Conservation (phyloP, 2,888 invertebrate genomes). For the Diploptera punctata region DNA sequence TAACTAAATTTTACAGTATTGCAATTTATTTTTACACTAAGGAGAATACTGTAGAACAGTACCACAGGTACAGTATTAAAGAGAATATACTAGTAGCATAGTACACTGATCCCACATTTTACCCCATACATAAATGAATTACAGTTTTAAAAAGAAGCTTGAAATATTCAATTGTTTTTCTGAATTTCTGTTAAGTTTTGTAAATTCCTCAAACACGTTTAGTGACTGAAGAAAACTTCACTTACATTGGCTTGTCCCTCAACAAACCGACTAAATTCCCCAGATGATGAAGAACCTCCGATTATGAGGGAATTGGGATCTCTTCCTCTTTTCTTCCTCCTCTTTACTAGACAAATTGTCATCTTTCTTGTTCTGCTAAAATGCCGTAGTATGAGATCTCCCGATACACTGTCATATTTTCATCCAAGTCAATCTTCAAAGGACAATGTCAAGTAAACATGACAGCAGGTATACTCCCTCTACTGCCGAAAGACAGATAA, state of each 20-base stretch:
- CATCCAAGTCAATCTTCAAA: not conserved
- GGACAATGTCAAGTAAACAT: too few species aligned
- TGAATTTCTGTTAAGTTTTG: not conserved
- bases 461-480: too few species aligned
- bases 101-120: not conserved
- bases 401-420: not conserved
- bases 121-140: too few species aligned
- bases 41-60: too few species aligned
- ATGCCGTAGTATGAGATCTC: not conserved
- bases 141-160: not conserved
- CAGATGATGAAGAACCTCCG: not conserved
- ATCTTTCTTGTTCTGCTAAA: conserved; percentile 20
- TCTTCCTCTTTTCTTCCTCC: not conserved
- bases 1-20: too few species aligned
- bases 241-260: conserved; percentile 2
- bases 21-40: too few species aligned
- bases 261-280: not conserved
- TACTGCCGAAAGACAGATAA: too few species aligned
- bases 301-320: conserved; percentile 6
- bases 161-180: conserved; percentile 6
- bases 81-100: not conserved
- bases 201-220: conserved; percentile 5
- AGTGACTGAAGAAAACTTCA: conserved; percentile 16
- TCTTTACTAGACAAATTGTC: conserved; percentile 9
- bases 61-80: too few species aligned